Base-by-base conservation (phyloP, 2,888 invertebrate species). In the Drosophila cognata region DNA sequence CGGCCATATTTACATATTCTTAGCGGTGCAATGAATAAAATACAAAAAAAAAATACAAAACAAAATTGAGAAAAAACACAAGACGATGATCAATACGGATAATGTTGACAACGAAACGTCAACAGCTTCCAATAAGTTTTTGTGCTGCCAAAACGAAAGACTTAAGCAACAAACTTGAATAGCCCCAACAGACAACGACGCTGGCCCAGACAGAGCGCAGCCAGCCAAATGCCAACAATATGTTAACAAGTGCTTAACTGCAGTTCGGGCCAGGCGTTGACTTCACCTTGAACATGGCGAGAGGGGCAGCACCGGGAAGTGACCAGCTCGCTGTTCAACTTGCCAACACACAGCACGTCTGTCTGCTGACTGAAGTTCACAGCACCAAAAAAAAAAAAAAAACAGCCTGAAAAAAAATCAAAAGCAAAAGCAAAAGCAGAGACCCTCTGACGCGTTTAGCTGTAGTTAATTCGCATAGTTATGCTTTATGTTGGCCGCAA, bases 161-260 rank as follows among this genome's bases (percentile, higher is more conserved):
- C 81, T 84, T 79, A 82, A 82, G 79, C 84, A 77, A 77, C 83
- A 69, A 78, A 79, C 79, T 74, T 62, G 65, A 46, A 33, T 53
- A 31, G 50, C 29, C 7, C 11, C 31, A n/a, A 35, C 53, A 56
- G 28, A 38, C 38, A 41, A 57, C 70, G 75, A 71, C 74, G 62
- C 13, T 56, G 50, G 41, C 38, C 29, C 65, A 77, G 57, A 38
- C 77, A 60, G 64, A 60, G 57, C 29, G 64, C 63, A 48, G 79
- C 71, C 61, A 41, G 50, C 79, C 79, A 86, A 88, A 83, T 89
- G 89, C 90, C 89, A 86, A 89, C 89, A 84, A 78, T 89, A 86
- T 90, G 90, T 91, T 90, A 90, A 90, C 90, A 90, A 90, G 91
- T 86, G 84, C 86, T 90, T 91, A 90, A 89, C 88, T 82, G 82